Evolutionary conservation across 2,113 vertebrate genomes (phyloP), one percentile per base, ranked within the genome.

Genomic region (Stictonetta naevosa): DNA sequence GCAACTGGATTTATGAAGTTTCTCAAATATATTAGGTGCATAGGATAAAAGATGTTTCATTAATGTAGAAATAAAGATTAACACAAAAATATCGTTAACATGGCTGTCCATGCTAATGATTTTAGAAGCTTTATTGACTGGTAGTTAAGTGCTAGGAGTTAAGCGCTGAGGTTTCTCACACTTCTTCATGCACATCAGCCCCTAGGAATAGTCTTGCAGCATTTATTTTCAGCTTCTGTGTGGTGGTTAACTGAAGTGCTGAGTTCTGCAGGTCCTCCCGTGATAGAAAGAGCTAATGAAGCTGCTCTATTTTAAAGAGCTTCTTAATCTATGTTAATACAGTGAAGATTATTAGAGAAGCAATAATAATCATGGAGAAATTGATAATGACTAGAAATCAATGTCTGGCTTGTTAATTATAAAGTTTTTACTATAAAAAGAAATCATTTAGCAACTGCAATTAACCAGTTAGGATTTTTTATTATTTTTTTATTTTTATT

Each of bases 301-400:
- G 95, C 96, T 95, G 68, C 56, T 97, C 84, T 88, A 67, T 96
- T 95, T 96, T 96, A 96, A 97, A 97, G 91, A 88, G 86, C 92
- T 97, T 89, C 92, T 95, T 97, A 97, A 97, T 98, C 96, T 96
- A 95, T 96, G 96, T 97, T 97, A 97, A 96, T 96, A 96, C 88
- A 96, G 93, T 93, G 72, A 90, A 96, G 81, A 96, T 97, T 97
- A 97, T 97, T 97, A 98, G 92, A 93, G 96, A 98, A 96, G 95
- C 97, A 96, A 91, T 98, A 97, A 98, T 97, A 97, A 98, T 97
- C 96, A 96, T 83, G 94, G 84, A 96, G 86, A 98, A 98, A 98
- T 97, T 97, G 96, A 97, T 97, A 98, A 97, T 97, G 97, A 96
- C 93, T 96, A 92, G 94, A 97, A 97, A 97, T 97, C 97, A 97